Evolutionary conservation across 1,140 invertebrate species (phyloP).

Genomic region (Leptinotarsa lineolata): DNA sequence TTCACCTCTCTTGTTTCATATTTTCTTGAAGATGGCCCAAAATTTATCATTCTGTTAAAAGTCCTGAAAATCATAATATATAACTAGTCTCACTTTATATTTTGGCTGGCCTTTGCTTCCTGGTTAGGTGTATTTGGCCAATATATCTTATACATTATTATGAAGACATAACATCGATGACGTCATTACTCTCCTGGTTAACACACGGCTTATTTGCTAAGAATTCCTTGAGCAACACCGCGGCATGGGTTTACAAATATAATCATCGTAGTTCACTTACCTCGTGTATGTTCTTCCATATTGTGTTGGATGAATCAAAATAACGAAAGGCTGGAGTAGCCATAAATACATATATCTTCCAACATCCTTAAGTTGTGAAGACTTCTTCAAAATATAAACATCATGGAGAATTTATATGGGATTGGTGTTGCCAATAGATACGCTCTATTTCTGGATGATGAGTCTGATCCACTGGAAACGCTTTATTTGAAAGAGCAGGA

Average conservation of each 20-base stretch:
- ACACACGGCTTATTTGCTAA: no score
- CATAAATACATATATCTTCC: conserved; percentile 55
- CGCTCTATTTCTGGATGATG: conserved; percentile 84
- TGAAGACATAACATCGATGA: no score
- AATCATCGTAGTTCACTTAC: conserved; percentile 10
- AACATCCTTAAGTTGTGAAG: conserved; percentile 56
- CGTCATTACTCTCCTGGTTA: no score
- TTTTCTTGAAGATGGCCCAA: no score
- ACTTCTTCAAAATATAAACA: conserved; percentile 42
- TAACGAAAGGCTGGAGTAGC: conserved; percentile 52
- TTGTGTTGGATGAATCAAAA: conserved; percentile 56
- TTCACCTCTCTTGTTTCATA: no score
- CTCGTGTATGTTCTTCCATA: conserved; percentile 53
- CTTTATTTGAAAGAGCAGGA: conserved; percentile 78
- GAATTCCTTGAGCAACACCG: not conserved
- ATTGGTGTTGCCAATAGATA: conserved; percentile 91
- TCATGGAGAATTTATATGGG: conserved; percentile 91
- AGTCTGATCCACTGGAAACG: conserved; percentile 87
- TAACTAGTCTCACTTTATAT: no score
- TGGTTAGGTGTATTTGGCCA: no score
- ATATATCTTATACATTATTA: no score
- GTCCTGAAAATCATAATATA: no score
- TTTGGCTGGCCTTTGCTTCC: no score
- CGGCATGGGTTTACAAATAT: not conserved
- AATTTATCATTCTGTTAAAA: no score